These are phyloP conservation scores for Palythoa grandis DNA, from an alignment of 92 coral and sea anemone species.

Conservation along the genomic window DNA sequence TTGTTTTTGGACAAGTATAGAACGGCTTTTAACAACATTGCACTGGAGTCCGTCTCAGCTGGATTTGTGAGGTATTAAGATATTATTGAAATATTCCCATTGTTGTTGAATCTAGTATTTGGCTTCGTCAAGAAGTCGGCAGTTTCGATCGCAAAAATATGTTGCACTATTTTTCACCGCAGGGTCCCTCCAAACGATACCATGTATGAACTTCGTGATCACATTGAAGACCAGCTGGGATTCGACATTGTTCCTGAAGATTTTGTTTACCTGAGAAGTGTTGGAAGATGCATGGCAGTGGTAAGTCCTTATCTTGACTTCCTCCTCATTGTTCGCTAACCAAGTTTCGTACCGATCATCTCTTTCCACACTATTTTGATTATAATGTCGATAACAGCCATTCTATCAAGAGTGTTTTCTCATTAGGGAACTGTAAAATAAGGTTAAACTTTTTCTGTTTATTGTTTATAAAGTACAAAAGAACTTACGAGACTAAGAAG, in stretches of 20 bases:
- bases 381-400: too few species aligned
- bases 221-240: constrained; percentile 92
- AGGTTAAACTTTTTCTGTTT: too few species aligned
- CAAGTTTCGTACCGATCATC: not conserved
- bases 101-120: not conserved
- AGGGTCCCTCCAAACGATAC: constrained; percentile 86
- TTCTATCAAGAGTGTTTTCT: too few species aligned
- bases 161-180: not conserved
- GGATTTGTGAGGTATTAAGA: constrained; percentile 92
- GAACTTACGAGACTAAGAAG: too few species aligned
- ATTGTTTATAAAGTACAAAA: too few species aligned
- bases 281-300: constrained; percentile 99
- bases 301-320: constrained; percentile 55
- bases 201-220: constrained; percentile 73
- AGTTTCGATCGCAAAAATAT: not conserved
- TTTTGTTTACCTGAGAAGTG: constrained; percentile 89
- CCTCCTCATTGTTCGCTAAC: not conserved
- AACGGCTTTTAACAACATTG: constrained; percentile 95
- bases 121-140: not conserved
- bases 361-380: not conserved
- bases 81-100: too few species aligned
- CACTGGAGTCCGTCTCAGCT: constrained; percentile 97
- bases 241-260: constrained; percentile 90
- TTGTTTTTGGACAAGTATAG: constrained; percentile 97
- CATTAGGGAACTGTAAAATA: too few species aligned